Base-by-base conservation (phyloP, 2,113 vertebrate species). In the Caranx melampygus region DNA sequence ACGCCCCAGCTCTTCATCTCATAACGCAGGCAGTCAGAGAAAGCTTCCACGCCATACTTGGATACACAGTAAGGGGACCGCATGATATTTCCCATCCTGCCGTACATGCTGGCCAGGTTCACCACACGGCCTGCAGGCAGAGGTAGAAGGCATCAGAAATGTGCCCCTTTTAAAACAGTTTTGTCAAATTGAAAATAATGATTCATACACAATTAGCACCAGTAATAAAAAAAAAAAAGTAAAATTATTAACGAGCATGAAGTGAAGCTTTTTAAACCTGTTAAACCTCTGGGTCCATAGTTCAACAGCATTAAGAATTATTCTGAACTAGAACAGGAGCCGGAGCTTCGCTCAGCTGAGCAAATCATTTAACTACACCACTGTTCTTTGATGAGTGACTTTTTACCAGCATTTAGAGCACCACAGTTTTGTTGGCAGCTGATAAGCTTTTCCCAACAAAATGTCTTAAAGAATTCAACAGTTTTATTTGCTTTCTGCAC, bases 1-100 rank as follows among this genome's bases (percentile, higher is more conserved):
- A 97, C 96, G 0, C 95, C 96, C 97, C 96, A 97, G 61, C 81
- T 59, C 87, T 95, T 96, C 96, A 97, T 97, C 89, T 97, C 97
- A 45, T 97, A 95, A 77, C 96, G 85, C 7, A 97, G 94, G 91
- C 97, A 97, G 86, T 96, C 96, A 0, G 96, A 96, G 70, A 97
- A 98, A 0, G 95, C 96, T 49, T 97, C 95, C 71, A 97, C 90
- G 6, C 95, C 96, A 1, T 94, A 96, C 89, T 96, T 97, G n/a
- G 96, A 96, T 21, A 98, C 3, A 0, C 96, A 97, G 85, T 97
- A 97, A 1, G 95, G 87, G 1, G 96, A 97, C 10, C 95, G 95
- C 82, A 95, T 80, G 0, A 91, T 74, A 5, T 94, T 95, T 16
- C 34, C 94, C 95, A 97, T 96, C 69, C 95, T 87, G 0, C 95